phyloP scores from a whole-genome alignment of 2,888 invertebrate genomes.

The Psylliodes chrysocephalus region DNA sequence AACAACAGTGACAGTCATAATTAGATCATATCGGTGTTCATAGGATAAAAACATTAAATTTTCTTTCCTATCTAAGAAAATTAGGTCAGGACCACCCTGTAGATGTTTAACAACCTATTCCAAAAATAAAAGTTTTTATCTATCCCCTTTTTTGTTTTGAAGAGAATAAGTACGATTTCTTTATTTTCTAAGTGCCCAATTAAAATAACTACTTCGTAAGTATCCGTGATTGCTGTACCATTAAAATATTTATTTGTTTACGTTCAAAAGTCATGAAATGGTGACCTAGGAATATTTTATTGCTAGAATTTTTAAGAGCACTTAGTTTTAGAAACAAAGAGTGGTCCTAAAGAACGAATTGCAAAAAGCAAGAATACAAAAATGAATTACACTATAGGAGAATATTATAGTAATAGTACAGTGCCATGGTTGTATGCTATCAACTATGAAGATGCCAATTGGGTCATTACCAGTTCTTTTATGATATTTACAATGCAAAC shows the following conservation, averaged over 20 bases:
- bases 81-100: too few relatives aligned
- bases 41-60: too few relatives aligned
- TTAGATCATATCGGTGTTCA: too few relatives aligned
- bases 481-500: conserved; percentile 96
- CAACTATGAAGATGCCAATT: conserved; percentile 84
- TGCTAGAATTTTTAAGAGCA: background rate
- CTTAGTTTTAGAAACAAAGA: too few relatives aligned
- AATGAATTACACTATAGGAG: background rate
- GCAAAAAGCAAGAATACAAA: too few relatives aligned
- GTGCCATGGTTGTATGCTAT: conserved; percentile 67
- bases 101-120: too few relatives aligned
- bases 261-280: conserved; percentile 1
- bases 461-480: conserved; percentile 89
- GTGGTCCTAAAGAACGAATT: too few relatives aligned
- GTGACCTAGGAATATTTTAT: background rate
- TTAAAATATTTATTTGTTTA: conserved; percentile 14
- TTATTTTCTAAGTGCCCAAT: background rate
- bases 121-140: too few relatives aligned
- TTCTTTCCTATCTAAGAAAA: too few relatives aligned
- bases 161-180: background rate
- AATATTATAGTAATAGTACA: background rate
- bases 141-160: too few relatives aligned
- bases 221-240: background rate
- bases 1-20: too few relatives aligned
- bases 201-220: conserved; percentile 1